phyloP scores from a whole-genome alignment of 1,140 invertebrate species.

The Meloidogyne chitwoodi region DNA sequence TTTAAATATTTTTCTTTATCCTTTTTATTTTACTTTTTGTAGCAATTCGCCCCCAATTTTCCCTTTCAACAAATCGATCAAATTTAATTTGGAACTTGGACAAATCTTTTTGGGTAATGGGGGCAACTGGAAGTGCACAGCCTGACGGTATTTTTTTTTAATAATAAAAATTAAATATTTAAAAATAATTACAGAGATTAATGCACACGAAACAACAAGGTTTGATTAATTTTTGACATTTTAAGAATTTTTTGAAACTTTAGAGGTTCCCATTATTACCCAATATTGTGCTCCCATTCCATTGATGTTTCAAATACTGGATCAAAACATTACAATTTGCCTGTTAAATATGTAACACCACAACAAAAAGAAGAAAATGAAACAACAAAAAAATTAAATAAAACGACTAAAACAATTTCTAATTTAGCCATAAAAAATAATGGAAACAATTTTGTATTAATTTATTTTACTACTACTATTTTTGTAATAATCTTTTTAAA shows the following conservation, averaged over 20 bases:
- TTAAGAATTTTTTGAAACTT: background rate
- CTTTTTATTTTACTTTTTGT: background rate
- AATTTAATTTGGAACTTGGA: constrained; percentile 7
- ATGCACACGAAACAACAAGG: constrained; percentile 41
- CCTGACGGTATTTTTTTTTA: constrained; percentile 42
- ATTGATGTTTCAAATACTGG: constrained; percentile 49
- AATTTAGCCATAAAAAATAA: background rate
- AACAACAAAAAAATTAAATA: background rate
- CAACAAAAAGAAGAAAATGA: constrained; percentile 14
- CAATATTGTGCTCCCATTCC: constrained; percentile 41
- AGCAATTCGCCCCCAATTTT: constrained; percentile 8
- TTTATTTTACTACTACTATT: background rate
- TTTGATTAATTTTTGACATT: background rate
- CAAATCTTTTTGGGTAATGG: background rate
- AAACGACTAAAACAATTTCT: background rate
- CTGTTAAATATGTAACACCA: constrained; percentile 18
- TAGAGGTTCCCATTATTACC: constrained; percentile 39
- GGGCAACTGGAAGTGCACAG: constrained; percentile 25
- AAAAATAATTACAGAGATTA: constrained; percentile 39
- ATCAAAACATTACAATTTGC: constrained; percentile 38
- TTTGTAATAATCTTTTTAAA: background rate
- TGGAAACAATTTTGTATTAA: background rate
- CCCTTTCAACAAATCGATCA: background rate
- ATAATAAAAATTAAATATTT: constrained; percentile 6
- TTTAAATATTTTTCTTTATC: background rate